Percentiles rank a stretch among this genome's conserved stretches.
These are phyloP conservation scores for Thalassoma bifasciatum DNA, from an alignment of 2,113 vertebrate genomes.

Conservation along the genomic window DNA sequence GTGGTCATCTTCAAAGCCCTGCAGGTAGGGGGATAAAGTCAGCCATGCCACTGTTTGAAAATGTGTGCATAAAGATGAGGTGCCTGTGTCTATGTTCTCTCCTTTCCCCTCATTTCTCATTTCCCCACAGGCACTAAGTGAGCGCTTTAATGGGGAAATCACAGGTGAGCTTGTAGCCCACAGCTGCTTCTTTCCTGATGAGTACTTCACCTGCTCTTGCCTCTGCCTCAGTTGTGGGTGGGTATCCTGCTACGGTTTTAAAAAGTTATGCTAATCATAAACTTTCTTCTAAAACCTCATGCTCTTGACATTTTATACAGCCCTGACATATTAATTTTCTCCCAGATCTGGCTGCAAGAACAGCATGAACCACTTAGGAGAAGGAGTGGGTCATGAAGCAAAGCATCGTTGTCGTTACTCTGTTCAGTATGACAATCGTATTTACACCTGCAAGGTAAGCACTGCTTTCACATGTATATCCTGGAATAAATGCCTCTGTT, in stretches of 20 bases:
- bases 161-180: conserved; percentile 92
- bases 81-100: neutral
- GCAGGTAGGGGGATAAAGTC: conserved; percentile 82
- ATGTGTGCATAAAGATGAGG: neutral
- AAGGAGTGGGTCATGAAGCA: conserved; percentile 91
- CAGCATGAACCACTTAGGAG: conserved; percentile 97
- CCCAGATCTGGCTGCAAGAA: conserved; percentile 94
- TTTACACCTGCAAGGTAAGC: conserved; percentile 97
- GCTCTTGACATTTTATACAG: neutral
- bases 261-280: neutral
- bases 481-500: neutral
- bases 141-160: conserved; percentile 97
- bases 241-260: conserved; percentile 63
- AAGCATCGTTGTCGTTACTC: conserved; percentile 95
- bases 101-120: neutral
- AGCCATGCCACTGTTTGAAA: neutral
- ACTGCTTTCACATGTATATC: neutral
- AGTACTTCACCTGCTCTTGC: conserved; percentile 98
- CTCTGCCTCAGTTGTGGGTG: conserved; percentile 97
- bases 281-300: neutral
- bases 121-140: conserved; percentile 90
- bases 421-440: conserved; percentile 95
- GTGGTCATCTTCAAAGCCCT: conserved; percentile 95
- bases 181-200: conserved; percentile 98
- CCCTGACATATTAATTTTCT: neutral